Percentiles rank a stretch among this genome's conserved stretches.
These are phyloP conservation scores for Ochropleura leucogaster DNA, from an alignment of 2,888 invertebrate species.

Conservation along the genomic window DNA sequence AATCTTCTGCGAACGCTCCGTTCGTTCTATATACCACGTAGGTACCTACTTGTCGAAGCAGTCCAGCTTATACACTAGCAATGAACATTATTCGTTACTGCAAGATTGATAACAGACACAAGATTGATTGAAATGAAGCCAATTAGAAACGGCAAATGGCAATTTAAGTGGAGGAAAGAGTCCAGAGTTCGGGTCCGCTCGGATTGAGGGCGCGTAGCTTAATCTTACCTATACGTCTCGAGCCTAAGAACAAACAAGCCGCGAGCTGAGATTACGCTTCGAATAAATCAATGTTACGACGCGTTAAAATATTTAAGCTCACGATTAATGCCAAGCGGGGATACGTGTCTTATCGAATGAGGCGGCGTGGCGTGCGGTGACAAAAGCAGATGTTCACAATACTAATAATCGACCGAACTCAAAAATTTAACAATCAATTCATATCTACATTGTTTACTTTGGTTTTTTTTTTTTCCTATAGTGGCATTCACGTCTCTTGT, in stretches of 20 bases:
- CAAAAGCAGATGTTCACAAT: conserved; percentile 75
- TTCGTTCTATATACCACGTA: conserved; percentile 80
- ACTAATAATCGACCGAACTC: conserved; percentile 71
- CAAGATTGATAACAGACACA: conserved; percentile 16
- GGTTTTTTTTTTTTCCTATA: too few relatives aligned
- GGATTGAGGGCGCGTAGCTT: conserved; percentile 80
- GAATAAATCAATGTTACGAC: conserved; percentile 90
- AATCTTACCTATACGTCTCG: conserved; percentile 88
- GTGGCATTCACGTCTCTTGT: too few relatives aligned
- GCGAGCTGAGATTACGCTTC: conserved; percentile 87
- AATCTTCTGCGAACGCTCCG: conserved; percentile 86
- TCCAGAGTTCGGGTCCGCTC: conserved; percentile 71
- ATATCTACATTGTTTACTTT: neutral
- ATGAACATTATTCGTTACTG: conserved; percentile 65
- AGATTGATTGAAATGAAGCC: conserved; percentile 63
- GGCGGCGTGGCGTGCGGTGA: conserved; percentile 62
- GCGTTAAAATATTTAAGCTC: conserved; percentile 90
- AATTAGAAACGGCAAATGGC: conserved; percentile 78
- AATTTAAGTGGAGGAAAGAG: conserved; percentile 74
- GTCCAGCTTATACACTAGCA: conserved; percentile 64
- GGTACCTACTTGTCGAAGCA: conserved; percentile 70
- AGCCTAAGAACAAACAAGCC: conserved; percentile 90
- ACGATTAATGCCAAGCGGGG: conserved; percentile 87
- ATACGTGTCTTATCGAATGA: conserved; percentile 82
- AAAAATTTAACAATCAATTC: conserved; percentile 27